Percentiles rank a stretch among this genome's conserved stretches.
Conservation (phyloP, 2,888 invertebrate genomes). For the Drosophila fulvimacula region DNA sequence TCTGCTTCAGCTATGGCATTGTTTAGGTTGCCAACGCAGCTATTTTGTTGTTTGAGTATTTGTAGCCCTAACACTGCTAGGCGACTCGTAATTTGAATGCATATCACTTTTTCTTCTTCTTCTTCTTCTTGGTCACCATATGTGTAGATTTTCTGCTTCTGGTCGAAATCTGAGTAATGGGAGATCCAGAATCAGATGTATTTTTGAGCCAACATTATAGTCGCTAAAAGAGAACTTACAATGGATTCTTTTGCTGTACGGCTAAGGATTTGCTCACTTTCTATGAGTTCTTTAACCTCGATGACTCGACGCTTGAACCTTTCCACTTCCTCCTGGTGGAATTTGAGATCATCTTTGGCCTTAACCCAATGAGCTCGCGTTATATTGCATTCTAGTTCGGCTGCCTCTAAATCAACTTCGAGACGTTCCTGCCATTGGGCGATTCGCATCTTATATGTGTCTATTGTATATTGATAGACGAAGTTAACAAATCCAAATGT, state of each 20-base stretch:
- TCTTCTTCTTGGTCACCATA: not conserved
- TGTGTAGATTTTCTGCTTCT: not conserved
- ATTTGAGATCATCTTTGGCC: constrained; percentile 43
- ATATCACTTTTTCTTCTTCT: constrained; percentile 1
- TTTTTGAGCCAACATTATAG: not conserved
- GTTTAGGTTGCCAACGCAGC: constrained; percentile 67
- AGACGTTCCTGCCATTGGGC: constrained; percentile 41
- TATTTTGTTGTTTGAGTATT: not conserved
- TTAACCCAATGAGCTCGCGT: constrained; percentile 18
- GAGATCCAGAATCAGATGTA: not conserved
- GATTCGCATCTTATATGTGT: constrained; percentile 2
- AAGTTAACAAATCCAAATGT: constrained; percentile 7
- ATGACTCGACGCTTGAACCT: constrained; percentile 37
- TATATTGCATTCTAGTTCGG: constrained; percentile 36
- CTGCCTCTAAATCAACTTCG: constrained; percentile 49
- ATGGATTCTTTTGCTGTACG: not conserved
- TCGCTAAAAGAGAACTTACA: not conserved
- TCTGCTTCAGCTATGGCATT: constrained; percentile 39
- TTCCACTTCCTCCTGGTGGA: constrained; percentile 30
- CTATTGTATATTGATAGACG: constrained; percentile 21
- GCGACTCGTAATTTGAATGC: constrained; percentile 20
- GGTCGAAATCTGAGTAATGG: not conserved
- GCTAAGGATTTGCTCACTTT: constrained; percentile 5
- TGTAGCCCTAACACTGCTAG: constrained; percentile 7
- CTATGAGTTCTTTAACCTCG: constrained; percentile 23